A percentile compares a stretch with the other conserved stretches of the same genome.
These are phyloP conservation scores for Noctua janthe DNA, from an alignment of 2,888 invertebrate species.

Conservation along the genomic window DNA sequence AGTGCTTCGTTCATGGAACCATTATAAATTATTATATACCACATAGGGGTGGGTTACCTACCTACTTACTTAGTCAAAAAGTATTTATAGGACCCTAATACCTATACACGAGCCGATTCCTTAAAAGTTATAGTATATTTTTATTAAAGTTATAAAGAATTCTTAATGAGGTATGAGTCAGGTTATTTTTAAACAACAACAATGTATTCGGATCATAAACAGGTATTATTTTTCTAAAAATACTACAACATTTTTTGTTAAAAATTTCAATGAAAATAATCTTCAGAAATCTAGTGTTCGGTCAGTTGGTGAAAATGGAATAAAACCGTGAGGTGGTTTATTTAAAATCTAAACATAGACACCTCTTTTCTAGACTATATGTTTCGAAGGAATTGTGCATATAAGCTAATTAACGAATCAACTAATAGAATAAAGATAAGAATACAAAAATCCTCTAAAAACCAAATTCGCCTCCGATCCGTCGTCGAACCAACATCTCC, in stretches of 20 bases:
- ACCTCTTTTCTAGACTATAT: neutral
- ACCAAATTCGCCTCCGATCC: too few relatives aligned
- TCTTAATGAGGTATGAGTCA: neutral
- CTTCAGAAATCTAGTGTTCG: neutral
- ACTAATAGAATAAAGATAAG: neutral
- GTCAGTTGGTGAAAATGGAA: neutral
- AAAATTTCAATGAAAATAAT: slow-evolving; percentile 8
- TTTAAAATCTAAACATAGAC: neutral
- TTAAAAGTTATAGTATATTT: neutral
- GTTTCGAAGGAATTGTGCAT: neutral
- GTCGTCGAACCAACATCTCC: too few relatives aligned
- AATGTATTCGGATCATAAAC: slow-evolving; percentile 10
- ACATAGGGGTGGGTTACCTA: neutral
- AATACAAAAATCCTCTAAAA: neutral
- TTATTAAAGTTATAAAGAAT: neutral
- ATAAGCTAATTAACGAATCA: neutral
- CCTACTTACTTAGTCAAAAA: neutral
- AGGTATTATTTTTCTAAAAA: slow-evolving; percentile 9
- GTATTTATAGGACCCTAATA: neutral
- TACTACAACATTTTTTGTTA: slow-evolving; percentile 8
- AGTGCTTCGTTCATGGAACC: neutral
- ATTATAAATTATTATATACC: neutral
- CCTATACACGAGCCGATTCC: neutral
- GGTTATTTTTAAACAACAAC: slow-evolving; percentile 16
- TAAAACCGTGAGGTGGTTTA: neutral